A percentile compares a stretch with the other conserved stretches of the same genome.
Conservation (phyloP, 2,113 vertebrate species). For the Romanogobio albipinnatus region DNA sequence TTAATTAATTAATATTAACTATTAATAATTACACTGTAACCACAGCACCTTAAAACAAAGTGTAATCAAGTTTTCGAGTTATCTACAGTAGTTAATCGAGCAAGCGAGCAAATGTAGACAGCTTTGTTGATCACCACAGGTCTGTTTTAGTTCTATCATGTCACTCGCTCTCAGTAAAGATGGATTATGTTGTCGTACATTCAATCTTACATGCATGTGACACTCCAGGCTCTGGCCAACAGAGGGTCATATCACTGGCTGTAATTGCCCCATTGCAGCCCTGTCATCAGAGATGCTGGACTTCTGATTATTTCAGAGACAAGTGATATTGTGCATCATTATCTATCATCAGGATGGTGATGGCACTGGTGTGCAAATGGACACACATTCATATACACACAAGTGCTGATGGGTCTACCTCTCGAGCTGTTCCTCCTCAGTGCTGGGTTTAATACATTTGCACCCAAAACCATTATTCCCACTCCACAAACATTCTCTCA, state of each 20-base stretch:
- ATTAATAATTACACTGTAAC: too few species aligned
- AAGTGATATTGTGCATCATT: slow-evolving; percentile 52
- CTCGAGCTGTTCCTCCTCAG: not conserved
- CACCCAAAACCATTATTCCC: not conserved
- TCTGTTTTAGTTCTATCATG: not conserved
- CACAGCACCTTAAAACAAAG: too few species aligned
- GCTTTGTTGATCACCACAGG: not conserved
- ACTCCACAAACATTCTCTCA: not conserved
- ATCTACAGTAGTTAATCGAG: too few species aligned
- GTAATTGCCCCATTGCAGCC: slow-evolving; percentile 39
- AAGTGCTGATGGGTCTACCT: slow-evolving; percentile 5
- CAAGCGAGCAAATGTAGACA: not conserved
- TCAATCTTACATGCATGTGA: not conserved
- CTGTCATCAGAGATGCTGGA: slow-evolving; percentile 39
- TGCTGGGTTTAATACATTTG: not conserved
- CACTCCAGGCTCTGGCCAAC: slow-evolving; percentile 18
- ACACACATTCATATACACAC: not conserved
- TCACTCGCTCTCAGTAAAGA: not conserved
- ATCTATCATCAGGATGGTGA: slow-evolving; percentile 56
- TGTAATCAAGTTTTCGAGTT: too few species aligned
- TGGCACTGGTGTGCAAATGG: slow-evolving; percentile 32
- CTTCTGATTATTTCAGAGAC: slow-evolving; percentile 45
- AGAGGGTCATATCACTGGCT: not conserved
- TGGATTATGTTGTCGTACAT: not conserved
- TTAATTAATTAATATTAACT: too few species aligned